phyloP scores from a whole-genome alignment of 2,113 vertebrate species.

The mouse (Mus musculus) region GRCm39 chr2:70222001-70222500 shows the following conservation, averaged over 20 bases:
- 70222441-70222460: constrained; percentile 77
- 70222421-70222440: constrained; percentile 80
- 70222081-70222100: constrained; percentile 61
- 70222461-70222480: constrained; percentile 74
- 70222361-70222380: constrained; percentile 84
- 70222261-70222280: constrained; percentile 84
- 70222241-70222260: constrained; percentile 84
- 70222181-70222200: constrained; percentile 84
- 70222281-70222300: constrained; percentile 80
- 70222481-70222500: neutral
- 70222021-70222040: constrained; percentile 64
- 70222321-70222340: constrained; percentile 79
- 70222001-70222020: neutral
- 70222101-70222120: constrained; percentile 76
- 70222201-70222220: constrained; percentile 83
- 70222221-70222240: constrained; percentile 84
- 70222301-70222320: constrained; percentile 79
- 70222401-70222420: constrained; percentile 82
- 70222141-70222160: constrained; percentile 81
- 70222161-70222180: constrained; percentile 85
- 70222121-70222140: constrained; percentile 75
- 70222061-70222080: constrained; percentile 61
- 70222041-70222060: constrained; percentile 59
- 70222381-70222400: constrained; percentile 83
- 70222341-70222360: constrained; percentile 84